phyloP scores from a whole-genome alignment of 2,113 vertebrate species.

The Lycaon pictus region DNA sequence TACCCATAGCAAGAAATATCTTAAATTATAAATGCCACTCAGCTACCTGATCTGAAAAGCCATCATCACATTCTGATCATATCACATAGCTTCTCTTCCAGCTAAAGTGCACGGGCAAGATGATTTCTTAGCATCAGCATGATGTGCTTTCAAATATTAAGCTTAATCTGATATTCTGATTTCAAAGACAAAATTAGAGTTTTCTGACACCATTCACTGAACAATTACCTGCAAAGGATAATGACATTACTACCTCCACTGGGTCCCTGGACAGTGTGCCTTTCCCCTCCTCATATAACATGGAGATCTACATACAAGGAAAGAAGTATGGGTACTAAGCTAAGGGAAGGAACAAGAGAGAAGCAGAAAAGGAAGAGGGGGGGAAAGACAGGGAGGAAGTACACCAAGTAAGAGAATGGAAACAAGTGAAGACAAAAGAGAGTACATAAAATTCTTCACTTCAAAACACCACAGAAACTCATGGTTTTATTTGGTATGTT shows the following conservation, averaged over 20 bases:
- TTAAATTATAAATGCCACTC: constrained; percentile 79
- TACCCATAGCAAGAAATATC: constrained; percentile 73
- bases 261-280: background rate
- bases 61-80: constrained; percentile 62
- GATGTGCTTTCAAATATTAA: constrained; percentile 83
- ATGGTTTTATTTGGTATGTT: background rate
- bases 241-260: background rate
- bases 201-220: constrained; percentile 71
- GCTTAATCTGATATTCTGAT: constrained; percentile 82
- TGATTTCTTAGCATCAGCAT: constrained; percentile 68
- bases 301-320: background rate
- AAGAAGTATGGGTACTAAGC: background rate
- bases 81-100: constrained; percentile 62
- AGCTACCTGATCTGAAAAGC: constrained; percentile 54
- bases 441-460: background rate
- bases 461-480: background rate
- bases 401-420: background rate
- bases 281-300: background rate
- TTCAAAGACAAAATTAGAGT: constrained; percentile 70
- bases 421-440: background rate
- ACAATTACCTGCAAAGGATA: constrained; percentile 60
- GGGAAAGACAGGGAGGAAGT: background rate
- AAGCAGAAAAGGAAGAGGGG: background rate
- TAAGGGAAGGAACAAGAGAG: background rate
- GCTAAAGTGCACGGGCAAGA: background rate